Percentiles rank a stretch among this genome's conserved stretches.
Conservation (phyloP, 2,113 vertebrate genomes). For the Rhea pennata region DNA sequence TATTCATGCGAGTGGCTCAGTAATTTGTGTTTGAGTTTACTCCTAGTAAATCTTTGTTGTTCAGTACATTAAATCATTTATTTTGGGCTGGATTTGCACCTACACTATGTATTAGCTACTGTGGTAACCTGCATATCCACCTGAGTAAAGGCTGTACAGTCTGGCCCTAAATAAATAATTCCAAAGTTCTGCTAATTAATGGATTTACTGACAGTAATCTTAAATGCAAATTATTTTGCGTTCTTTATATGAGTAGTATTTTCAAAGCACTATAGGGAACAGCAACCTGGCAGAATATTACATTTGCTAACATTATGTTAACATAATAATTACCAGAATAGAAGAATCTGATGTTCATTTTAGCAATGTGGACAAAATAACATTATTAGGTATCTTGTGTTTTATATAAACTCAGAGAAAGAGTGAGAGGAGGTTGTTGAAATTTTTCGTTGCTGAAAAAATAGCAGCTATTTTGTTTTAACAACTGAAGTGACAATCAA, state of each 20-base stretch:
- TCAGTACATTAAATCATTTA: neutral
- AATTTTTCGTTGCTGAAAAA: neutral
- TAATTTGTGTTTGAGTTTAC: neutral
- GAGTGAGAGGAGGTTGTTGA: neutral
- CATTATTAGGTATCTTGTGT: neutral
- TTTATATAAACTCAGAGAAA: neutral
- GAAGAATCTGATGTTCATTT: neutral
- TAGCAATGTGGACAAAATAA: neutral
- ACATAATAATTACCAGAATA: neutral
- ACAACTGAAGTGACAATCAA: constrained; percentile 7
- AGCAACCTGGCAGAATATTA: neutral
- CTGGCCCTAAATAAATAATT: neutral
- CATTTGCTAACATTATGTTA: neutral
- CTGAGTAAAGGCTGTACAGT: neutral
- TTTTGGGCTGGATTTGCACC: neutral
- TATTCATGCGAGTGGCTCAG: neutral
- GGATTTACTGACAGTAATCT: neutral
- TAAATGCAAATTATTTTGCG: neutral
- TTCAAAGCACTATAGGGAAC: neutral
- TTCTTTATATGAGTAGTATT: neutral
- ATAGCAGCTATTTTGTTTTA: neutral
- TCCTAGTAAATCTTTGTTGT: neutral
- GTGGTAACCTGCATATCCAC: neutral
- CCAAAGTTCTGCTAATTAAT: neutral
- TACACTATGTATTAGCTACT: neutral